A percentile compares a stretch with the other conserved stretches of the same genome.
Conservation (phyloP, 2,113 vertebrate genomes). For the Scophthalmus maximus region DNA sequence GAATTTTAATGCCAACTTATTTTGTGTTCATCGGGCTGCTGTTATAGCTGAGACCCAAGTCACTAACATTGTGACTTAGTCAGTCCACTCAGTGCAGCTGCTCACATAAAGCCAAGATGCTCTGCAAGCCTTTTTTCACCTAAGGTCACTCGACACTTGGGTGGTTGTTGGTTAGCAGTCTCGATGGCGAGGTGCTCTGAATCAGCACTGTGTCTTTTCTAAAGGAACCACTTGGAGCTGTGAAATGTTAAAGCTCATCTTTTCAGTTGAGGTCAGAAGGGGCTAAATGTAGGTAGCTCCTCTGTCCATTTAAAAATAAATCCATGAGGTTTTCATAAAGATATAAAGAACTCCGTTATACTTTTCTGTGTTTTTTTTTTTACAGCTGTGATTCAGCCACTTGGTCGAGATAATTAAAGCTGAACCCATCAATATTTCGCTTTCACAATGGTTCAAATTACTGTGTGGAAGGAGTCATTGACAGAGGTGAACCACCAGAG, state of each 20-base stretch:
- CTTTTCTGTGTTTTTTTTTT: neutral
- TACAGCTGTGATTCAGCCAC: neutral
- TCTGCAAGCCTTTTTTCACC: constrained; percentile 19
- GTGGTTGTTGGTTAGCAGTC: constrained; percentile 35
- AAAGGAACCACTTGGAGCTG: neutral
- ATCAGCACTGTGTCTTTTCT: constrained; percentile 20
- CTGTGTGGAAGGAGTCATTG: too few relatives aligned
- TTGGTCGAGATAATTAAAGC: neutral
- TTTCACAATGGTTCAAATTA: neutral
- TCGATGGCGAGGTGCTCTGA: constrained; percentile 7
- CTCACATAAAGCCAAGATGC: constrained; percentile 17
- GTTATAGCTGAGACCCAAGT: too few relatives aligned
- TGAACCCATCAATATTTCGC: neutral
- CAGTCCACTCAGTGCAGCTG: constrained; percentile 29
- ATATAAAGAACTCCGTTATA: neutral
- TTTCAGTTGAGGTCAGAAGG: neutral
- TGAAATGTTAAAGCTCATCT: neutral
- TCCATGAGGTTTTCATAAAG: too few relatives aligned
- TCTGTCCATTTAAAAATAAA: neutral
- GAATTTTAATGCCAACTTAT: too few relatives aligned
- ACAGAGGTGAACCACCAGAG: too few relatives aligned
- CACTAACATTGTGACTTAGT: too few relatives aligned
- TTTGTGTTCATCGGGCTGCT: too few relatives aligned
- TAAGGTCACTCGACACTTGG: constrained; percentile 38
- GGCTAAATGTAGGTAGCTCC: neutral